Base-by-base conservation (phyloP, 1,140 invertebrate species). In the Cardiocondyla obscurior region DNA sequence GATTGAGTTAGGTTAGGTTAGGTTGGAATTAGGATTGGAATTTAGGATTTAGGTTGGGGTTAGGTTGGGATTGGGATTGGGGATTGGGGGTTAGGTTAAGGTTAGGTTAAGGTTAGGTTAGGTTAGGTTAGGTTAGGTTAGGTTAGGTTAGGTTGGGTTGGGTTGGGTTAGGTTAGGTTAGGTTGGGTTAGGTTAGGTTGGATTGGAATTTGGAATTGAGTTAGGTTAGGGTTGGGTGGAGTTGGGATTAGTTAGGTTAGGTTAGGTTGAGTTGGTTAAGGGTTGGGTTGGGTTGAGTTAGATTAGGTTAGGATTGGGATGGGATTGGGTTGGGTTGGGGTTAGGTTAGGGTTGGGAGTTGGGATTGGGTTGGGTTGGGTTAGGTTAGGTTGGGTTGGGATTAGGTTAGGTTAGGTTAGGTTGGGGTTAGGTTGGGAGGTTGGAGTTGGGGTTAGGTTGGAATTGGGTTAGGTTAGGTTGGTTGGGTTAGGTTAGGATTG, bases 151-250 rank as follows among this genome's bases (percentile, higher is more conserved):
- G 55, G 55, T 58, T 58, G 16, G 55, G 55, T 55, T 58, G 33
- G 55, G 55, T 58, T 58, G 33, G 55, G 55, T 58, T 58, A 58
- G 51, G 55, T 58, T 58, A 33, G 55, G 55, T 58, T 58, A 33
- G 55, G 55, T 58, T 58, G 16, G 55, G 55, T 58, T 58, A 58
- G 51, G 55, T 58, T 58, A 58, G 55, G 55, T 58, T 58, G 16
- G 55, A 25, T 57, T 57, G 28, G 53, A n/a, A 25, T 57, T 57
- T 28, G 53, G 25, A 25, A 25, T 57, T 57, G 10, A 25, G 53
- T 57, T 57, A 28, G 53, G 53, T 57, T 57, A 28, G n/a, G 53
- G 53, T 57, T 57, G 10, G 53, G 53, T 57, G 28, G 28, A 25
- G 53, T 57, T 57, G 28, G 53, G 53, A 28, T 57, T 28, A 25